Conservation (phyloP, 23 tunicate genomes). For the Halocynthia roretzi region DNA sequence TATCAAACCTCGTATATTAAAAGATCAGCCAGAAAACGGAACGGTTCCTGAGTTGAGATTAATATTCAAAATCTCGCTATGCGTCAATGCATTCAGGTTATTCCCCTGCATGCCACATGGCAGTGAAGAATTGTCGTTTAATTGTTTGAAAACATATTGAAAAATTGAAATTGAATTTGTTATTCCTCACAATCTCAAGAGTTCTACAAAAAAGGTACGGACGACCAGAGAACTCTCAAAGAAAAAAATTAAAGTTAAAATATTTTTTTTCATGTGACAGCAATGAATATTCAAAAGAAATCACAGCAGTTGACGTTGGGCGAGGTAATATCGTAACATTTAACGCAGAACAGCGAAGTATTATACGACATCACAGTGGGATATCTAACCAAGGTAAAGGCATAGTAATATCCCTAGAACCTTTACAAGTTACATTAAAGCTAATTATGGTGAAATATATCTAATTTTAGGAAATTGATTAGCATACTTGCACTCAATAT, state of each 20-base stretch:
- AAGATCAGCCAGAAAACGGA: too few relatives aligned
- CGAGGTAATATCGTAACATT: conserved; percentile 52
- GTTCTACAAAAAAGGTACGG: not conserved
- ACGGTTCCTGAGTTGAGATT: too few relatives aligned
- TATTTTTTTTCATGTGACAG: conserved; percentile 10
- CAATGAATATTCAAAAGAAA: conserved; percentile 39
- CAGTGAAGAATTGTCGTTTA: too few relatives aligned
- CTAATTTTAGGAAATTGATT: too few relatives aligned
- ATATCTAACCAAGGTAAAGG: conserved; percentile 40
- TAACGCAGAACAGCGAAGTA: not conserved
- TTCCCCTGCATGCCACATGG: too few relatives aligned
- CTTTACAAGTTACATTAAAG: too few relatives aligned
- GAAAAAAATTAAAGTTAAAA: not conserved
- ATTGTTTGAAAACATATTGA: too few relatives aligned
- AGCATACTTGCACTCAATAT: too few relatives aligned
- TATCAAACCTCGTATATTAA: too few relatives aligned
- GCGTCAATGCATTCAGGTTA: too few relatives aligned
- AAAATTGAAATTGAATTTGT: too few relatives aligned
- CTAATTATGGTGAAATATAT: not conserved
- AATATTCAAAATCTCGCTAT: too few relatives aligned
- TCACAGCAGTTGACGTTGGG: conserved; percentile 55
- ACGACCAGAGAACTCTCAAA: not conserved
- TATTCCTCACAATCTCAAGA: not conserved
- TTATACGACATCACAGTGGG: conserved; percentile 48
- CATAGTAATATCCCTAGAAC: not conserved